These are phyloP conservation scores for Protophormia terraenovae DNA, from an alignment of 2,888 invertebrate genomes.

Conservation along the genomic window DNA sequence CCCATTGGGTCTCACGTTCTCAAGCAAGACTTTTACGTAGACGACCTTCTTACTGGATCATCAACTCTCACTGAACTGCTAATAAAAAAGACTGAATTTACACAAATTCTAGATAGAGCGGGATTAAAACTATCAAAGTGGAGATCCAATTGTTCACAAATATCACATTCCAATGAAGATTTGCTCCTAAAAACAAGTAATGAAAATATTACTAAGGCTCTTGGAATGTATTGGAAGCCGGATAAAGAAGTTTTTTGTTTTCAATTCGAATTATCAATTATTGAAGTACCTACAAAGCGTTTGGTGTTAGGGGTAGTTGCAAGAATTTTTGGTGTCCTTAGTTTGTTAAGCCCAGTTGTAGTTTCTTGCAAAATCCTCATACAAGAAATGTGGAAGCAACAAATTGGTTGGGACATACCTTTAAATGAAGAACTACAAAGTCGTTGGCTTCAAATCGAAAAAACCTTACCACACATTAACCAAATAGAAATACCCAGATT, in stretches of 20 bases:
- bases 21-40: too few species aligned
- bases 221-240: slow-evolving; percentile 41
- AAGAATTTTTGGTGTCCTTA: slow-evolving; percentile 28
- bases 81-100: background rate
- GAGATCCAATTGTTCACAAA: background rate
- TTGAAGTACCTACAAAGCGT: slow-evolving; percentile 13
- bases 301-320: background rate
- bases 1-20: too few species aligned
- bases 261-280: slow-evolving; percentile 10
- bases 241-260: slow-evolving; percentile 32
- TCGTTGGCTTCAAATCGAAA: slow-evolving; percentile 4
- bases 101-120: slow-evolving; percentile 14
- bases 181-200: background rate
- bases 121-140: slow-evolving; percentile 39
- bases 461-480: background rate
- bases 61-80: too few species aligned
- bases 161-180: background rate
- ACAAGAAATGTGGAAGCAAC: slow-evolving; percentile 23
- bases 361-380: slow-evolving; percentile 26
- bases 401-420: slow-evolving; percentile 15
- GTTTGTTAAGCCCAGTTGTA: slow-evolving; percentile 36
- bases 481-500: background rate
- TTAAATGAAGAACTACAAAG: background rate
- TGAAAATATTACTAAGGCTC: slow-evolving; percentile 26
- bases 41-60: background rate